phyloP scores from a whole-genome alignment of 2,113 vertebrate species.

The Oncorhynchus kisutch region DNA sequence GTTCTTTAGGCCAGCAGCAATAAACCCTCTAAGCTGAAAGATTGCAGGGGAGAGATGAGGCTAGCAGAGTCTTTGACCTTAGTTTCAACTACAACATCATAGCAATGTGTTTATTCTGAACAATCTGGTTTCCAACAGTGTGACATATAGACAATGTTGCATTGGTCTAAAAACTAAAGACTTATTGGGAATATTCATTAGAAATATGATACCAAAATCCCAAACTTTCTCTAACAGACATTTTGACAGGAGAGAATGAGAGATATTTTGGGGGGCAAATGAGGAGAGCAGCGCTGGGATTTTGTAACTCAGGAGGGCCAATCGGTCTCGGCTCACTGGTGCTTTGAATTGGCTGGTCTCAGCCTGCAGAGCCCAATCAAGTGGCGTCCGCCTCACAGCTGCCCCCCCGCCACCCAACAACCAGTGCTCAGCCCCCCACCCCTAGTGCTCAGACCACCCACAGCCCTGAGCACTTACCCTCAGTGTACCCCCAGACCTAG shows the following conservation, averaged over 20 bases:
- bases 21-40: too few species aligned
- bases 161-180: too few species aligned
- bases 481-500: background rate
- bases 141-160: background rate
- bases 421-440: conserved; percentile 29
- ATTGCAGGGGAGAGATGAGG: too few species aligned
- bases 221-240: conserved; percentile 55
- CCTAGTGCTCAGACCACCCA: background rate
- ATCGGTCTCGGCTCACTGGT: conserved; percentile 75
- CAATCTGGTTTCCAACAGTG: background rate
- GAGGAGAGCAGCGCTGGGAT: conserved; percentile 60
- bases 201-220: conserved; percentile 13
- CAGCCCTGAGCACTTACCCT: background rate
- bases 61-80: too few species aligned
- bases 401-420: background rate
- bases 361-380: conserved; percentile 75
- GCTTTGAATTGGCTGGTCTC: conserved; percentile 76
- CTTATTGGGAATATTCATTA: background rate
- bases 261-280: conserved; percentile 41
- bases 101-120: background rate
- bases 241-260: conserved; percentile 60
- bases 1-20: too few species aligned
- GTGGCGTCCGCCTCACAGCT: conserved; percentile 34
- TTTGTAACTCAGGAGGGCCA: conserved; percentile 74
- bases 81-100: too few species aligned